Evolutionary conservation across 2,797 vertebrate species (phyloP).

Genomic region (Gadopsis marmoratus): DNA sequence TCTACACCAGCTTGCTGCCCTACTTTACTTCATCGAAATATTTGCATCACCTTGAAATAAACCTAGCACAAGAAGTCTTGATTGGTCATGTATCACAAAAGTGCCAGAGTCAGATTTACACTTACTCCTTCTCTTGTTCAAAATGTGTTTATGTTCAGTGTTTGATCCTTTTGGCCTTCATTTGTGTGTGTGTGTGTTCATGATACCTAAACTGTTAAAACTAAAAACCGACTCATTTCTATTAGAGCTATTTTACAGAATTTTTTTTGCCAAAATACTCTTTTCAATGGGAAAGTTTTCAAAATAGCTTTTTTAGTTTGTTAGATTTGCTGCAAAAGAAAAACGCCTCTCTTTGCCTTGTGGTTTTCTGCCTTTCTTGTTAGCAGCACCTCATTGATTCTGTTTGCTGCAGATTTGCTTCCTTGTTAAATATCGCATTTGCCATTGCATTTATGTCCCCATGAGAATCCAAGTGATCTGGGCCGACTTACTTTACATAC

Average conservation of each 20-base stretch:
- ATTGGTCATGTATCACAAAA: neutral
- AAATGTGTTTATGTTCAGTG: neutral
- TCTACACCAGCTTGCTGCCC: conserved; percentile 52
- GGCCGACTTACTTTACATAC: conserved; percentile 14
- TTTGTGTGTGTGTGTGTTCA: neutral
- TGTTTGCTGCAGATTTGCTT: conserved; percentile 44
- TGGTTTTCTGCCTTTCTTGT: conserved; percentile 16
- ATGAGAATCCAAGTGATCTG: conserved; percentile 22
- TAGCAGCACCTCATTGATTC: conserved; percentile 41
- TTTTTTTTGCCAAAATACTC: neutral
- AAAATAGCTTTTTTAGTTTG: neutral
- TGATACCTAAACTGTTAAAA: neutral
- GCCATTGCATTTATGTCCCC: conserved; percentile 25
- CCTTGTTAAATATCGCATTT: conserved; percentile 29
- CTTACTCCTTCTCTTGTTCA: neutral
- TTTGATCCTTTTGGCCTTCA: neutral
- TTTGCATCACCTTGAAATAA: conserved; percentile 55
- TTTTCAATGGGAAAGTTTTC: neutral
- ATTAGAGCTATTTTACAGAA: neutral
- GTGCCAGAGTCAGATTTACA: conserved; percentile 7
- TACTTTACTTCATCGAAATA: conserved; percentile 46
- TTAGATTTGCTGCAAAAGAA: conserved; percentile 19
- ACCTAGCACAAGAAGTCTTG: neutral
- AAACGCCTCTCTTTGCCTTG: neutral
- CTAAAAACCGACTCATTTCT: neutral